Base-by-base conservation (phyloP, 2,113 vertebrate species). In the Piprites chloris region DNA sequence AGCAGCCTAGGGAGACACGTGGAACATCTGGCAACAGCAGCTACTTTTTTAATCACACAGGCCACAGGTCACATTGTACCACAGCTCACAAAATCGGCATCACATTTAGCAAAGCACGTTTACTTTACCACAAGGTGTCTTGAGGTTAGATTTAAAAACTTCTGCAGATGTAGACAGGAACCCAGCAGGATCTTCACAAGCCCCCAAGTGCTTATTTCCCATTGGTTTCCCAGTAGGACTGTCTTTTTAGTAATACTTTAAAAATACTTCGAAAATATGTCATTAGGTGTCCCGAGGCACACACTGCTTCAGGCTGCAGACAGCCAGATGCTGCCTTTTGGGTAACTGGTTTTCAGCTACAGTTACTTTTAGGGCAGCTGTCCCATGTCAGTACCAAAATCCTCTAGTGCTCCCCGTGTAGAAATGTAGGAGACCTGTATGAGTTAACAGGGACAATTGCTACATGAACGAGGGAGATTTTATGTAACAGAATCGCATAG, bases 1-100 rank as follows among this genome's bases (percentile, higher is more conserved):
- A 87, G 66, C 21, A 1, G 33, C 61, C 49, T 62, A 52, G 23
- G 35, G 63, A 89, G 63, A 85, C 58, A 75, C 2, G 2, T 68
- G 69, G 62, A 94, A 96, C 95, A 96, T 87, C 94, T 85, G 94
- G 91, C 39, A 15, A 85, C 67, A 90, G 78, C 81, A 93, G 37
- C 46, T 58, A 66, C 66, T 79, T 90, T 65, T 83, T 65, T 58
- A 91, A 85, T 90, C 87, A 37, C 66, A 65, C 19, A 26, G 62
- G 66, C 47, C 75, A 87, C n/a, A 41, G 41, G 41, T 96, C 89
- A 93, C 80, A 39, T 65, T 85, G 77, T 78, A 49, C 56, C 66
- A 66, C 53, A 85, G 84, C 35, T 35, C 84, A 87, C 23, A 87
- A 92, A 87, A 93, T 73, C 71, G 79, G 56, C 20, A 73, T 61